Evolutionary conservation across 2,888 invertebrate species (phyloP).

Genomic region (Mesorhabditis sp.): DNA sequence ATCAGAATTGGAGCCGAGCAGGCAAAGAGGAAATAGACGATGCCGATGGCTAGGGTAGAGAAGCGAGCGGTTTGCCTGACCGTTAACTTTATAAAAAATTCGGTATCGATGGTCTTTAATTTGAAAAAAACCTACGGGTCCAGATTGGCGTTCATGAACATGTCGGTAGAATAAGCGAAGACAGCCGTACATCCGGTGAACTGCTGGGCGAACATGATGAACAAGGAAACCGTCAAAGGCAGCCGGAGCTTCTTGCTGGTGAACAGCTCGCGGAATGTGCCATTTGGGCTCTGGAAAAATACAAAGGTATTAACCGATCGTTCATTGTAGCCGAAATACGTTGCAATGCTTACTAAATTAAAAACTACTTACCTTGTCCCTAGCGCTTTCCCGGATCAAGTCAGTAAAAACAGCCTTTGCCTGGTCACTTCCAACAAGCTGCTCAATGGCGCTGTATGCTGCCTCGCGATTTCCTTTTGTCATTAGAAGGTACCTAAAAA

Average conservation of each 20-base stretch:
- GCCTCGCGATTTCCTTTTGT: too few relatives aligned
- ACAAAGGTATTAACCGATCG: too few relatives aligned
- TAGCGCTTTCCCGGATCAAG: too few relatives aligned
- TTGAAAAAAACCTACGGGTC: conserved; percentile 25
- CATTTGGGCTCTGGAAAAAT: conserved; percentile 18
- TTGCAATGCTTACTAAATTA: too few relatives aligned
- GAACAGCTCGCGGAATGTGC: conserved; percentile 49
- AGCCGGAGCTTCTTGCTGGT: conserved; percentile 43
- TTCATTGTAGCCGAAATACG: too few relatives aligned
- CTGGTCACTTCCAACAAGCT: too few relatives aligned
- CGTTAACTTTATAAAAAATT: too few relatives aligned
- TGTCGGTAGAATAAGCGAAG: conserved; percentile 61
- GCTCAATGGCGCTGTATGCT: too few relatives aligned
- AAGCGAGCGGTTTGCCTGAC: conserved; percentile 57
- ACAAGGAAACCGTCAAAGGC: conserved; percentile 42
- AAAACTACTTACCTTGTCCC: too few relatives aligned
- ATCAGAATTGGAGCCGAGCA: conserved; percentile 60
- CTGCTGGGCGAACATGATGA: conserved; percentile 58
- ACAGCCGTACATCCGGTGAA: conserved; percentile 59
- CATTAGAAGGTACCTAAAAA: too few relatives aligned
- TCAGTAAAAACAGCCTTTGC: too few relatives aligned
- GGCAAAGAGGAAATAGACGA: conserved; percentile 61
- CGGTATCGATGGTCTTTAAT: neutral
- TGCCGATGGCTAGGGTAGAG: conserved; percentile 61
- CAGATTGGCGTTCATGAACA: conserved; percentile 59